phyloP scores from a whole-genome alignment of 2,888 invertebrate species.

The Gryllus longicercus region DNA sequence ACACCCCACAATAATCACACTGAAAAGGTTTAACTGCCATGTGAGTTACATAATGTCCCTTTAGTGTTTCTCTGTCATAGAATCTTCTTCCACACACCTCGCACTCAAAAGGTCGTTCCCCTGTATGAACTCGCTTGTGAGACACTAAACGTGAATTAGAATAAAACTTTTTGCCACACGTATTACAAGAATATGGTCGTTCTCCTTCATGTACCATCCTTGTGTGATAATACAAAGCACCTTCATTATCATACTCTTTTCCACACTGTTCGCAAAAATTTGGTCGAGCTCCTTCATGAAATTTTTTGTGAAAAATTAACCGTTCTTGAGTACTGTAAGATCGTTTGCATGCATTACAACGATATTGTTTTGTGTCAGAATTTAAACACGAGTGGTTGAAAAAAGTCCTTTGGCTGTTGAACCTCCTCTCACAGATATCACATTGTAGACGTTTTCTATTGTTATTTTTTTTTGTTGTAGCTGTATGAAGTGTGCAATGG shows the following conservation, averaged over 20 bases:
- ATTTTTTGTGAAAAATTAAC: slow-evolving; percentile 31
- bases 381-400: slow-evolving; percentile 30
- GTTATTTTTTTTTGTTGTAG: slow-evolving; percentile 21
- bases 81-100: slow-evolving; percentile 31
- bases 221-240: slow-evolving; percentile 34
- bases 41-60: slow-evolving; percentile 34
- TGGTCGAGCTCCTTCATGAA: slow-evolving; percentile 32
- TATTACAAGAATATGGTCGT: slow-evolving; percentile 30
- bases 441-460: slow-evolving; percentile 29
- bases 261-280: slow-evolving; percentile 33
- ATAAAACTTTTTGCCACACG: slow-evolving; percentile 31
- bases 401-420: slow-evolving; percentile 33
- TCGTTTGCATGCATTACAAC: slow-evolving; percentile 29
- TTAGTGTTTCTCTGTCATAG: slow-evolving; percentile 31
- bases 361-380: slow-evolving; percentile 28
- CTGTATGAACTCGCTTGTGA: slow-evolving; percentile 33
- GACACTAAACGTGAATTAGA: slow-evolving; percentile 27
- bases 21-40: slow-evolving; percentile 34
- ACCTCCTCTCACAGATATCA: slow-evolving; percentile 32
- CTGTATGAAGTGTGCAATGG: slow-evolving; percentile 33
- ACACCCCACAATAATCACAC: slow-evolving; percentile 34
- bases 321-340: slow-evolving; percentile 30
- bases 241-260: slow-evolving; percentile 35
- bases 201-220: slow-evolving; percentile 34
- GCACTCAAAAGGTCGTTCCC: slow-evolving; percentile 33